Evolutionary conservation across 2,888 invertebrate species (phyloP).

Genomic region (Tenthredo amoena): DNA sequence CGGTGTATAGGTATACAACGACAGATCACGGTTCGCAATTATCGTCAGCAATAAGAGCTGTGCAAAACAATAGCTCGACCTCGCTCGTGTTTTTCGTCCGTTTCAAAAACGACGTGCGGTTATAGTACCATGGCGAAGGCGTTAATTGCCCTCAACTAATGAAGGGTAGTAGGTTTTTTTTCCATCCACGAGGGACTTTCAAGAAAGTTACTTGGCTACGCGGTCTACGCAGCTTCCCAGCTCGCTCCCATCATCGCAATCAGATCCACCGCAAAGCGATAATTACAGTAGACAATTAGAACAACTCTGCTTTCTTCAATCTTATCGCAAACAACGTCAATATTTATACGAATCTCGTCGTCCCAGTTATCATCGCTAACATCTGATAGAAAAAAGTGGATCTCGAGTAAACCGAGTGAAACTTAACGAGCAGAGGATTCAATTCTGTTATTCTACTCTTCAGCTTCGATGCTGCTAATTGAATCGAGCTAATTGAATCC

Average conservation of each 20-base stretch:
- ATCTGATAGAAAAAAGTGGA: not conserved
- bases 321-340: not conserved
- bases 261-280: not conserved
- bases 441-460: not conserved
- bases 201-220: not conserved
- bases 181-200: not conserved
- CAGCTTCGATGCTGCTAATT: not conserved
- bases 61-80: constrained; percentile 20
- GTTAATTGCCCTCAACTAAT: constrained; percentile 31
- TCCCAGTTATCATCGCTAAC: not conserved
- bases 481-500: not conserved
- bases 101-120: not conserved
- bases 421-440: not conserved
- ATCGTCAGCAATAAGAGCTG: not conserved
- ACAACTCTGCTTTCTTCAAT: not conserved
- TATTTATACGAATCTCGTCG: not conserved
- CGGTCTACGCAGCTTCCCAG: not conserved
- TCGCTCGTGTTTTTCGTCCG: constrained; percentile 21
- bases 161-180: constrained; percentile 6
- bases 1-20: not conserved
- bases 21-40: constrained; percentile 34
- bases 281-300: not conserved
- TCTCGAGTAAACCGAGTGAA: not conserved
- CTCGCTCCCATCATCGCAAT: not conserved
- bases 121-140: not conserved